Evolutionary conservation across 2,888 invertebrate species (phyloP), one percentile per base, ranked within the genome.

Genomic region (Eupithecia exiguata): DNA sequence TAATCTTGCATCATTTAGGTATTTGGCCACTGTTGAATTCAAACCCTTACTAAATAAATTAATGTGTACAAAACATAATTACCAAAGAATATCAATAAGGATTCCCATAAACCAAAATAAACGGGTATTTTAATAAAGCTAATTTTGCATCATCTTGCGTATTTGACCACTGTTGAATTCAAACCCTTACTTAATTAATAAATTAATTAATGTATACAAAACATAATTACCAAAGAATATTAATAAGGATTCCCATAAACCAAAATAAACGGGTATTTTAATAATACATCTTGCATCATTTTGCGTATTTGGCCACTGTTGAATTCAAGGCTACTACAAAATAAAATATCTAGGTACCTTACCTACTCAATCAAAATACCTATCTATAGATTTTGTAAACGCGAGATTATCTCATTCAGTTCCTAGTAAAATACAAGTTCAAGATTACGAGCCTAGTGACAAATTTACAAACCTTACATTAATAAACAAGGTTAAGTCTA

Each of bases 371-470:
- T 25, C 10, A 25, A 53, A 14, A 14, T 14, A 58, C 3, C 21
- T 58, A 25, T 58, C 58, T 25, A 14, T 25, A 58, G 21, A 25
- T 58, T 53, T 53, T 53, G 53, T 53, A 5, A 21, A 25, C 21
- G 25, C 21, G 10, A 53, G 21, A 61, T 61, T 61, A 61, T 61
- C 61, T 61, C 61, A 61, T 61, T 35, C 9, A 35, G 16, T 62
- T 62, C 62, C 62, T 35, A 16, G 62, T 62, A 62, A 62, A 62
- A 35, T 35, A 62, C 35, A 35, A 62, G 62, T 62, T 62, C 62
- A 62, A 35, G 62, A 5, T 62, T 16, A 30, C 62, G 18, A 62
- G 21, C 21, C 53, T 21, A n/a, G 49, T 9, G 21, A n/a, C 53
- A 53, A 53, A 53, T 53, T 4, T 3, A 12, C 21, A 53, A 1